Evolutionary conservation across 2,888 invertebrate species (phyloP), one percentile per base, ranked within the genome.

Genomic region (Tenthredo scrophulariae): DNA sequence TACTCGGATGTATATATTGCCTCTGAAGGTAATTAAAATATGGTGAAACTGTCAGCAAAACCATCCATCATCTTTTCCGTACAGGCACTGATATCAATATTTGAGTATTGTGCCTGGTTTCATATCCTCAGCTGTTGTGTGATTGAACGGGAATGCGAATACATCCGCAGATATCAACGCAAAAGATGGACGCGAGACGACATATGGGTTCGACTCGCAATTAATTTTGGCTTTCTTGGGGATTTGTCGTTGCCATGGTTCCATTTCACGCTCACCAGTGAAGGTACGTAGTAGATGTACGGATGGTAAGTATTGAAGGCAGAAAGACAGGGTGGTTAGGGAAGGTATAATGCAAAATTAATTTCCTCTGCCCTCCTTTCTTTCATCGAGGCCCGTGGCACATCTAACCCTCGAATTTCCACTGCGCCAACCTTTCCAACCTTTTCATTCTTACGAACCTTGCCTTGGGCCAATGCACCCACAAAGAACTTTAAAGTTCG

Each of bases 261-360:
- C 84, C 84, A 79, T 46, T 84, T 80, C 84, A 79, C 43, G 80
- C 62, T 84, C 74, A 72, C 50, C 74, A 22, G 67, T 84, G 83
- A 85, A 86, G 87, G 84, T 84, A 83, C 85, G 85, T 84, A 82
- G 54, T 40, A 83, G 72, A 82, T 85, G 85, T 54, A 84, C 46
- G 70, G 62, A 84, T 83, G 80, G 62, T 37, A 62, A 62, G 80
- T 62, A 37, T n/a, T 37, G 62, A 54, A 54, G 80, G 86, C 65
- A 33, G 70, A 74, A 84, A 67, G 82, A 80, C 77, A n/a, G 67
- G 77, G 82, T 85, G 85, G 85, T 87, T 87, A 87, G 88, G 80
- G 85, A 82, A 86, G 88, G 88, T 88, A 88, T 88, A 88, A 88
- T 88, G 87, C 88, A 88, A 88, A 88, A 88, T 88, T 88, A 88